Evolutionary conservation across 2,797 vertebrate genomes (phyloP).

Genomic region (Luscinia megarhynchos): DNA sequence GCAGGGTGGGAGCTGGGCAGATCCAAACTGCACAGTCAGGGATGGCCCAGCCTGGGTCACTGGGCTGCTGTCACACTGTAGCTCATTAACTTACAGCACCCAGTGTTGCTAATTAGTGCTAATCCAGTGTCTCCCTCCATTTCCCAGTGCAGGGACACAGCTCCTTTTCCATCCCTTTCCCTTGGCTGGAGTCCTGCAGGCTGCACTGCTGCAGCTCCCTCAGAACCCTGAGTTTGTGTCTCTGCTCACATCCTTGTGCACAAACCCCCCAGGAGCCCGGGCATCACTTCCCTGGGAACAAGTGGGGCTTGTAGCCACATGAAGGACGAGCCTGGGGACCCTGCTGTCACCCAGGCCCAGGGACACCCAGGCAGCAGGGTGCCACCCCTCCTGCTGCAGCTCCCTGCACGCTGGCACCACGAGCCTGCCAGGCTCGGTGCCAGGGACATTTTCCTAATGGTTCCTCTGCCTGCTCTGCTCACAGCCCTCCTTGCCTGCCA

Average conservation of each 20-base stretch:
- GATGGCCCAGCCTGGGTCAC: background rate
- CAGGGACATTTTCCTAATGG: conserved; percentile 49
- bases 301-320: background rate
- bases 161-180: background rate
- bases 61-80: background rate
- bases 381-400: background rate
- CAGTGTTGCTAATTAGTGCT: background rate
- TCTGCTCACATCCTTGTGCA: background rate
- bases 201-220: background rate
- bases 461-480: conserved; percentile 33
- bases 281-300: background rate
- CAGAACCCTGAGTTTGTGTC: fast-evolving
- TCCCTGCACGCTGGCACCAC: background rate
- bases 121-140: background rate
- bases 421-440: background rate
- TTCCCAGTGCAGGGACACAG: background rate
- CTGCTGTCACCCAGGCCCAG: background rate
- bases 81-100: background rate
- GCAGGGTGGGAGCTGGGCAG: fast-evolving
- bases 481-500: conserved; percentile 35
- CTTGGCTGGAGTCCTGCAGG: background rate
- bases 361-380: background rate
- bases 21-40: background rate
- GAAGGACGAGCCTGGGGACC: background rate
- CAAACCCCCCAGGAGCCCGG: background rate